Base-by-base conservation (phyloP, 30 jellyfish, hydroid and myxozoan genomes). In the Phacellophora camtschatica region DNA sequence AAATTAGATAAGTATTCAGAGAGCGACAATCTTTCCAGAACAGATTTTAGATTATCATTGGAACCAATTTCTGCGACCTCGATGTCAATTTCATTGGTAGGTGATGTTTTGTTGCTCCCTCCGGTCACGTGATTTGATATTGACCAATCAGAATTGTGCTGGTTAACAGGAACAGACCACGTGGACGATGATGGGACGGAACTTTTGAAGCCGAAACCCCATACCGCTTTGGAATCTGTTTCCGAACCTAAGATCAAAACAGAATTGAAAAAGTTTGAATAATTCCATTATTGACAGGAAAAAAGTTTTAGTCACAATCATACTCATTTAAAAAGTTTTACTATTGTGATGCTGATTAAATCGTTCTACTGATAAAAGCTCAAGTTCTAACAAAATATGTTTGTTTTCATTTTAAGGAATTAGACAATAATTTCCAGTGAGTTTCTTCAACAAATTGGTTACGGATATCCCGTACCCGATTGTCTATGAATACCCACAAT, bases 141-240 rank as follows among this genome's bases (percentile, higher is more conserved):
- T 28, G 95, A 70, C 95, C 95, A 83, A 63, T 78, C 67, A 59
- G 90, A 49, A 82, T 29, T 29, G 16, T 34, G 86, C 42, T 83
- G 85, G 55, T 65, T 36, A 2, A 39, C 59, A 36, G 90, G 77
- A 5, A 83, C 95, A 18, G 87, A 58, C 95, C 95, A 83, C n/a
- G 74, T 57, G 22, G 87, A 45, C 11, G 87, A 55, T 41, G 95
- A 39, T 15, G 87, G 72, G 0, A 48, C 84, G 1, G 87, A 49
- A 4, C 89, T 51, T 37, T 73, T 72, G 85, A 85, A 92, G 45
- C 93, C 96, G 55, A 92, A 92, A 12, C 94, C 97, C 98, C 98
- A 92, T 9, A 92, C 92, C 43, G 66, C 71, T 63, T 81, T 96
- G 4, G 85, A 45, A 45, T 82, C 88, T 22, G 87, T 27, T n/a